Evolutionary conservation across 2,888 invertebrate genomes (phyloP).

Genomic region (Drosophila silvestris): DNA sequence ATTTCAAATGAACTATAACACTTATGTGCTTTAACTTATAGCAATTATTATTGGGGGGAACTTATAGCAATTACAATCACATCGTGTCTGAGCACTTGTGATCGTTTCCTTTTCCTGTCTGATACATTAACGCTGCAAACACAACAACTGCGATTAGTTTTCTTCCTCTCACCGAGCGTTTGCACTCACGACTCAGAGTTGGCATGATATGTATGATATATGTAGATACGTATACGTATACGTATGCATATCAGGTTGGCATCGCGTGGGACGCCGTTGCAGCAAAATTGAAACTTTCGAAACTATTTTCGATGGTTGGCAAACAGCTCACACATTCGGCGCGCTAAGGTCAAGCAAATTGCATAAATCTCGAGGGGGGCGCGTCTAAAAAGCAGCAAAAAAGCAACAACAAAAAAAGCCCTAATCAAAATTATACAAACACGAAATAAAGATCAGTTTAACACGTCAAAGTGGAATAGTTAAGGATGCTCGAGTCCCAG

Average conservation of each 20-base stretch:
- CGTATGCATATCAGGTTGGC: constrained; percentile 38
- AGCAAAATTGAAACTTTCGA: constrained; percentile 53
- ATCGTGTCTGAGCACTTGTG: not conserved
- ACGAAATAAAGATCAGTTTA: constrained; percentile 32
- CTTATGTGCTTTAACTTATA: not conserved
- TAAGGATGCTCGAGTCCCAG: not conserved
- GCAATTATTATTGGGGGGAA: not conserved
- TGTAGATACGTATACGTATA: constrained; percentile 3
- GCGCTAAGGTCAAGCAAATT: constrained; percentile 58
- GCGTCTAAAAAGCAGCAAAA: constrained; percentile 27
- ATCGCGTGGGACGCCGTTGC: constrained; percentile 40
- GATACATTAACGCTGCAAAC: constrained; percentile 2
- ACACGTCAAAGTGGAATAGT: constrained; percentile 19
- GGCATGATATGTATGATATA: not conserved
- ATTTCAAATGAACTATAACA: not conserved
- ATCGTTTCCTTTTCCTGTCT: constrained; percentile 56
- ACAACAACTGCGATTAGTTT: constrained; percentile 6
- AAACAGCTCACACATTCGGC: constrained; percentile 49
- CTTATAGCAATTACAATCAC: not conserved
- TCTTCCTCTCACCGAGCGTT: constrained; percentile 7
- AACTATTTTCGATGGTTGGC: constrained; percentile 51
- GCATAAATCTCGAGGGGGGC: constrained; percentile 61
- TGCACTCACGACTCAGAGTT: constrained; percentile 10
- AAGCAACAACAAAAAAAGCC: constrained; percentile 19
- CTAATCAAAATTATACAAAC: constrained; percentile 47